Evolutionary conservation across 1,140 invertebrate genomes (phyloP).

Genomic region (Drosophila guanche): DNA sequence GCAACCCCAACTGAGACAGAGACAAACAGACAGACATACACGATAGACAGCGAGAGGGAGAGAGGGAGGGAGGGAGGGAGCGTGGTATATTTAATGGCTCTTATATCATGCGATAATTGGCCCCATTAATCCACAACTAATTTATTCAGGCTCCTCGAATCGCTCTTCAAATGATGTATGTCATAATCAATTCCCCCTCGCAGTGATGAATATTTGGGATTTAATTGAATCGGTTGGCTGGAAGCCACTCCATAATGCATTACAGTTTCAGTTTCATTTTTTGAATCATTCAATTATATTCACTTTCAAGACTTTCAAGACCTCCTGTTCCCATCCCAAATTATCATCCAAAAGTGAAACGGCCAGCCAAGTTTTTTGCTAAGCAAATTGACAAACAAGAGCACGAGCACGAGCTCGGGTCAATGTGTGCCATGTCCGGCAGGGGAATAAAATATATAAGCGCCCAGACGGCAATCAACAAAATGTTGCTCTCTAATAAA

Average conservation of each 20-base stretch:
- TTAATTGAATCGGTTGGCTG: background rate
- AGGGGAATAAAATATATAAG: slow-evolving; percentile 3
- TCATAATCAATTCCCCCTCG: slow-evolving; percentile 5
- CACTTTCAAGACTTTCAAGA: too few species aligned
- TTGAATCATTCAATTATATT: background rate
- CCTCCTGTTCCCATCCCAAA: background rate
- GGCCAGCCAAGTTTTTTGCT: slow-evolving; percentile 46
- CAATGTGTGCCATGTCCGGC: slow-evolving; percentile 3
- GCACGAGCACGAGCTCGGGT: background rate
- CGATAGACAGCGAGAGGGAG: background rate
- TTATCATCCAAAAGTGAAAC: slow-evolving; percentile 31
- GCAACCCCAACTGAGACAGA: slow-evolving; percentile 21
- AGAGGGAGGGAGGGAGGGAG: too few species aligned
- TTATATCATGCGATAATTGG: slow-evolving; percentile 33
- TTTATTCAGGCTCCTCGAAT: slow-evolving; percentile 17
- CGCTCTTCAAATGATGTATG: slow-evolving; percentile 26
- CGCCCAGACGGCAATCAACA: too few species aligned
- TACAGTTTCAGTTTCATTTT: background rate
- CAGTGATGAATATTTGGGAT: too few species aligned
- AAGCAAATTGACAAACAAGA: slow-evolving; percentile 47
- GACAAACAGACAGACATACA: slow-evolving; percentile 8
- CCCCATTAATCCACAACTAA: slow-evolving; percentile 28
- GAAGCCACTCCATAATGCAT: too few species aligned
- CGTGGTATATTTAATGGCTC: background rate
- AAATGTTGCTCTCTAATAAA: background rate